Conservation (phyloP, 2,113 vertebrate genomes). For the Corvus moneduloides region DNA sequence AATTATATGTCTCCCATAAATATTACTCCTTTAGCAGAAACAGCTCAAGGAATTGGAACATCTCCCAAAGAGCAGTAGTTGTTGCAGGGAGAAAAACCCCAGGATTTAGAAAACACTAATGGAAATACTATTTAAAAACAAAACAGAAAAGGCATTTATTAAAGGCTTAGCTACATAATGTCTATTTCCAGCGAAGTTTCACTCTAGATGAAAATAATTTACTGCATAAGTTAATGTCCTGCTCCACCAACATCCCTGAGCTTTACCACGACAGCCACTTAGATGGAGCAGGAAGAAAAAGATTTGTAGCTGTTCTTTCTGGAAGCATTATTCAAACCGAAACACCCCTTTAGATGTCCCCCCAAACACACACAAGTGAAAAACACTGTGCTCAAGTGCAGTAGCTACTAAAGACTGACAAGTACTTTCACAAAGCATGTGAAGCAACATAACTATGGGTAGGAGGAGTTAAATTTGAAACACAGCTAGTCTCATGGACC, state of each 20-base stretch:
- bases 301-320: not conserved
- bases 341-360: not conserved
- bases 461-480: not conserved
- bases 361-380: not conserved
- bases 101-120: not conserved
- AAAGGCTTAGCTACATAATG: not conserved
- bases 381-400: not conserved
- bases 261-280: not conserved
- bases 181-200: not conserved
- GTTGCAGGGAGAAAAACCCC: not conserved
- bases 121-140: not conserved
- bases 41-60: slow-evolving; percentile 20
- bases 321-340: not conserved
- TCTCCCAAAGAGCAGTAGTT: not conserved
- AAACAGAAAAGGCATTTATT: not conserved
- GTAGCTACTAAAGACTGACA: not conserved
- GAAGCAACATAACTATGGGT: not conserved
- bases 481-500: not conserved
- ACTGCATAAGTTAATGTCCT: not conserved
- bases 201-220: not conserved
- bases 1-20: slow-evolving; percentile 14
- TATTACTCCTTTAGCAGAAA: not conserved
- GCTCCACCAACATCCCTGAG: not conserved
- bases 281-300: not conserved
- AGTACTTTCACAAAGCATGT: not conserved